A percentile compares a stretch with the other conserved stretches of the same genome.
Evolutionary conservation across 2,797 vertebrate species (phyloP).

Genomic region (Chiroxiphia lanceolata): DNA sequence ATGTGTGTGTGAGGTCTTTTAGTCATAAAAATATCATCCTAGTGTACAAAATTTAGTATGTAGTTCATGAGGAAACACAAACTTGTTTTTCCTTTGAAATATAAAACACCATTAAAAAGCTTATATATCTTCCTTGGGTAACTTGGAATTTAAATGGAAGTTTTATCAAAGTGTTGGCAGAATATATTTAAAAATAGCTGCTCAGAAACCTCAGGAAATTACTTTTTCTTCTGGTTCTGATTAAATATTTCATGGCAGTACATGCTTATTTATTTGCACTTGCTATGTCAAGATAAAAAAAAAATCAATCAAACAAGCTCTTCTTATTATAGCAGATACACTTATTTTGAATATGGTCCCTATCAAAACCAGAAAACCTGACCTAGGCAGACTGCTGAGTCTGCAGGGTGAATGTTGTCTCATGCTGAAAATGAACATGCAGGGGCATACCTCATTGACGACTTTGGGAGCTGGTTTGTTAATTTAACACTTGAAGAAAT

Average conservation of each 20-base stretch:
- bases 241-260: constrained; percentile 39
- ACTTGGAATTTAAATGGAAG: constrained; percentile 24
- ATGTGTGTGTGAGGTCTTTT: not conserved
- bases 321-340: not conserved
- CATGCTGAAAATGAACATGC: not conserved
- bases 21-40: not conserved
- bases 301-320: not conserved
- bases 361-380: not conserved
- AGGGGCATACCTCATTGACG: not conserved
- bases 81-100: constrained; percentile 15
- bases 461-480: constrained; percentile 15
- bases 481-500: constrained; percentile 43
- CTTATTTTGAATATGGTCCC: not conserved
- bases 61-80: not conserved
- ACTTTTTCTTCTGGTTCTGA: constrained; percentile 14
- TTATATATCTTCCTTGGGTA: constrained; percentile 6
- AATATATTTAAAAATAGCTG: constrained; percentile 23
- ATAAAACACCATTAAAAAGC: not conserved
- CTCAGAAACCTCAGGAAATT: constrained; percentile 20
- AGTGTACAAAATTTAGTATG: not conserved
- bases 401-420: not conserved
- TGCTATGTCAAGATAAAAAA: not conserved
- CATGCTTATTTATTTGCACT: constrained; percentile 31
- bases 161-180: not conserved
- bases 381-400: not conserved